These are phyloP conservation scores for Battus philenor DNA, from an alignment of 1,140 invertebrate species.

Conservation along the genomic window DNA sequence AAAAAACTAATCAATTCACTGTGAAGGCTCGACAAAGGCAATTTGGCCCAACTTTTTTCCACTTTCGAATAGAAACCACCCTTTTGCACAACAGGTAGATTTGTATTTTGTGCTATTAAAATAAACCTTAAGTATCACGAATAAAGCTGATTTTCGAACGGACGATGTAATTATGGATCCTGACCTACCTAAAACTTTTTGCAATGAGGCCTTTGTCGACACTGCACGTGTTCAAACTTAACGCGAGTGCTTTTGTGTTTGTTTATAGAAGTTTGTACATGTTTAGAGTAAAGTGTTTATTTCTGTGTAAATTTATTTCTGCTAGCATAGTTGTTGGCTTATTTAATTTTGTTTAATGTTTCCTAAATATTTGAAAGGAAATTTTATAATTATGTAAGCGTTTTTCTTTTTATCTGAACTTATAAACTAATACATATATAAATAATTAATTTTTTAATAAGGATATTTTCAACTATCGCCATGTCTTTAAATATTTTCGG, in stretches of 20 bases:
- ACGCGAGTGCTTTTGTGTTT: conserved; percentile 9
- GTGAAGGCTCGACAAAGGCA: conserved; percentile 11
- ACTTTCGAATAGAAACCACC: conserved; percentile 22
- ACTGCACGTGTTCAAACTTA: conserved; percentile 9
- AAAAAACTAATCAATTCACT: conserved; percentile 15
- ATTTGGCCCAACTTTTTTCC: conserved; percentile 13
- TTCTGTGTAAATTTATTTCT: conserved; percentile 16
- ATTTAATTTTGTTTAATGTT: too few relatives aligned
- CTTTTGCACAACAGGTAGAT: conserved; percentile 38
- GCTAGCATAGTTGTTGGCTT: conserved; percentile 26
- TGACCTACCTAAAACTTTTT: conserved; percentile 18
- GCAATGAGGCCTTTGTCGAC: conserved; percentile 5
- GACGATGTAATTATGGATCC: background rate
- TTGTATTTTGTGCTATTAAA: background rate
- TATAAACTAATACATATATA: too few relatives aligned
- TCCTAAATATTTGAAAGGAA: too few relatives aligned
- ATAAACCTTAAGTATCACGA: background rate
- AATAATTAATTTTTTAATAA: too few relatives aligned
- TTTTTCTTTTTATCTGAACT: too few relatives aligned
- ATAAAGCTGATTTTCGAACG: conserved; percentile 10
- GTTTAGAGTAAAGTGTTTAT: conserved; percentile 3
- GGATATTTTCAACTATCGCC: too few relatives aligned
- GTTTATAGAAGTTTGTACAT: conserved; percentile 10
- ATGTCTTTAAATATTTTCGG: too few relatives aligned
- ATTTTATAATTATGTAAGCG: too few relatives aligned